Evolutionary conservation across 2,888 invertebrate species (phyloP).

Genomic region (Hirudinaria manillensis): DNA sequence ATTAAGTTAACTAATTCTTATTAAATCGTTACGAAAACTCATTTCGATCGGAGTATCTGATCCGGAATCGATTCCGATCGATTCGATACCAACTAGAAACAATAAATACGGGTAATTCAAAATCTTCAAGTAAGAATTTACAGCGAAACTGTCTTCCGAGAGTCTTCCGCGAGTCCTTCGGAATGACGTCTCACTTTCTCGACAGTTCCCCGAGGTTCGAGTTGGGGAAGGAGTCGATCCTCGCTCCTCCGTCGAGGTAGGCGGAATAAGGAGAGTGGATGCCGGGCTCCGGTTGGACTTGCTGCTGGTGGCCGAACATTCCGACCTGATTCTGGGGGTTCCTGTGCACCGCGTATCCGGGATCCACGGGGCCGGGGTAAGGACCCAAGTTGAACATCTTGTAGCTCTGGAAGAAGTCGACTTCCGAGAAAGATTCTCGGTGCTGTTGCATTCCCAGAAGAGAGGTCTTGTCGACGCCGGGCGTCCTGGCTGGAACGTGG

Average conservation of each 20-base stretch:
- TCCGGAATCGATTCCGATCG: no score
- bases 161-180: no score
- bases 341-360: conserved; percentile 3
- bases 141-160: no score
- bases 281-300: neutral
- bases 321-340: conserved; percentile 2
- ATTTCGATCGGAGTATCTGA: no score
- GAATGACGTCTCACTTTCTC: neutral
- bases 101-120: no score
- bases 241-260: neutral
- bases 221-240: neutral
- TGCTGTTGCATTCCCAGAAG: conserved; percentile 16
- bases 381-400: conserved; percentile 16
- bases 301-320: conserved; percentile 15
- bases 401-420: neutral
- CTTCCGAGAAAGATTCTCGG: conserved; percentile 11
- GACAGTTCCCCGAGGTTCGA: neutral
- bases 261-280: conserved; percentile 10
- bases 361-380: conserved; percentile 1
- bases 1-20: no score
- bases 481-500: conserved; percentile 17
- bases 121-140: no score
- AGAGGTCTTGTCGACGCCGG: neutral
- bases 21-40: no score
- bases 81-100: no score